Evolutionary conservation across 2,888 invertebrate species (phyloP), one percentile per base, ranked within the genome.

Genomic region (Osmoderma eremita): DNA sequence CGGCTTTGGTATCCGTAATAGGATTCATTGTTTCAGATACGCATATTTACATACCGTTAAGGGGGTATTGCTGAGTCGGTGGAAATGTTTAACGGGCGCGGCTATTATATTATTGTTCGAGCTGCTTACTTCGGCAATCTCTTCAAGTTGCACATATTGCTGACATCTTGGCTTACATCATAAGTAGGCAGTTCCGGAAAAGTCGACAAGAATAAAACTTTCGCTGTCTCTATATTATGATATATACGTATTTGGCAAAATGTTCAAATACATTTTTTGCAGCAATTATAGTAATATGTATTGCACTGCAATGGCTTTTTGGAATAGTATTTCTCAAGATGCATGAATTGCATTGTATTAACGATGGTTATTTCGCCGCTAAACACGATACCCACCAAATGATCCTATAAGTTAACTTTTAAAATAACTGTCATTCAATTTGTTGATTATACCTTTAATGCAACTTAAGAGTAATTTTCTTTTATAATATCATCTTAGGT

Each of bases 11-110:
- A 54, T 69, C 69, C 65, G 49, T 69, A 70, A 70, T 70, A 67
- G 69, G 68, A 67, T 67, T 67, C 67, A 70, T 70, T 70, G 70
- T 70, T 70, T 67, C 67, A 63, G 67, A 56, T 58, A 63, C 69
- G 70, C 67, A 65, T 69, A 70, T 70, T 70, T 70, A 69, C 67
- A 65, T 67, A 70, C 68, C 42, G 68, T 67, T 68, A 68, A 54
- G 61, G 68, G 53, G 51, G 42, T 61, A 65, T 65, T 58, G 64
- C 64, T 64, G 67, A 63, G 38, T 54, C 41, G 42, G 36, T 50
- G 53, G 54, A 54, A 54, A 53, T 54, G 53, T 63, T 45, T 39
- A 53, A 62, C 53, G 63, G 53, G 51, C 22, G 22, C n/a, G 36
- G 53, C 41, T 41, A 42, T 30, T 64, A 45, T 53, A 64, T 53